Base-by-base conservation (phyloP, 2,797 vertebrate genomes). In the Tauraco hartlaubi region DNA sequence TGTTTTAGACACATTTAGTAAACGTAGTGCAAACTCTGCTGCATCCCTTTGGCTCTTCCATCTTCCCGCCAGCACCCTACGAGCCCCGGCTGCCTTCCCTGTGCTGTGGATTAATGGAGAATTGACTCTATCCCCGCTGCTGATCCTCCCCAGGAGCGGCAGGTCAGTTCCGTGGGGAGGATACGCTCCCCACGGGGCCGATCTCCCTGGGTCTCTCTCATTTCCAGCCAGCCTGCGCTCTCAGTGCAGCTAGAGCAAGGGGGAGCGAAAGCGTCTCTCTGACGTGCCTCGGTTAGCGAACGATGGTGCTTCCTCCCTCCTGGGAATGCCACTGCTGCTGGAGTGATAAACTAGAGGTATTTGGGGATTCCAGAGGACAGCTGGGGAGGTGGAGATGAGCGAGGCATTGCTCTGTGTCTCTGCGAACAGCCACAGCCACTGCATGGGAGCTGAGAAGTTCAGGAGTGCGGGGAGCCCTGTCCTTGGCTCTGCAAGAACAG, bases 341-440 rank as follows among this genome's bases (percentile, higher is more conserved):
- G 59, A 88, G 59, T 76, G 92, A 49, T 55, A 76, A 92, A 91
- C 87, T 46, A 64, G 92, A 94, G 35, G 56, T 46, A 13, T 69
- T 31, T 63, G 59, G 87, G 91, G 78, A 88, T 81, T 82, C 0
- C 0, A 62, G 48, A 76, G 77, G 77, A 82, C 22, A 79, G 19
- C 0, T 0, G 33, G 55, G 59, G 58, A 94, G 39, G 28, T 5
- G 3, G 48, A 9, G 21, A 51, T 55, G 76, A 87, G 55, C 8
- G 13, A 72, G 37, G 15, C 7, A 3, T 33, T 56, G 49, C 54
- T 75, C 62, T 37, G 8, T 8, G 2, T 88, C 63, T 80, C 77
- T 51, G 51, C 3, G 4, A 79, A 51, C 48, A 52, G 54, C 46
- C 23, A 46, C 23, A 17, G 20, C 15, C 48, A n/a, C 48, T 6